phyloP scores from a whole-genome alignment of 2,797 vertebrate species.

The Ctenopoma kingsleyae region DNA sequence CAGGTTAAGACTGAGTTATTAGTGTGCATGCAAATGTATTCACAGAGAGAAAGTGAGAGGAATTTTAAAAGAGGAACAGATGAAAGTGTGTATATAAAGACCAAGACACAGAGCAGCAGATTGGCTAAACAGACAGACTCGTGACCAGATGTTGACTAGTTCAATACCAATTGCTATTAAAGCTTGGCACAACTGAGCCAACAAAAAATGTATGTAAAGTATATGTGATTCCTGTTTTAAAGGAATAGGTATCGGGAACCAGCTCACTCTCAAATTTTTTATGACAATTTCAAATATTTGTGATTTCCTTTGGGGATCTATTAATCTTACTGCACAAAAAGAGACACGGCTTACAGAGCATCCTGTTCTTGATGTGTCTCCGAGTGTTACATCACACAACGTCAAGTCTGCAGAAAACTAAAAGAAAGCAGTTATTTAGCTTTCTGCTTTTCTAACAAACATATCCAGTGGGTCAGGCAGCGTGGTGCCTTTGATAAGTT shows the following conservation, averaged over 20 bases:
- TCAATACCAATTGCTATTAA: not conserved
- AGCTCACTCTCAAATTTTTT: not conserved
- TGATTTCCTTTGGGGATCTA: not conserved
- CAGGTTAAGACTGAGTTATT: slow-evolving; percentile 40
- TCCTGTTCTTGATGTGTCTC: not conserved
- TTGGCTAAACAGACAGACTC: not conserved
- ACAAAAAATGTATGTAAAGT: not conserved
- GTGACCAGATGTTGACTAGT: slow-evolving; percentile 13
- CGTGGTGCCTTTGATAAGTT: slow-evolving; percentile 24
- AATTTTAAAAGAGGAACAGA: slow-evolving; percentile 12
- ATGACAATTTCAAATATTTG: slow-evolving; percentile 22
- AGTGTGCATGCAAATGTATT: slow-evolving; percentile 26
- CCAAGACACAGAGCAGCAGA: slow-evolving; percentile 8
- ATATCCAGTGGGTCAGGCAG: not conserved
- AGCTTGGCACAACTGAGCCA: not conserved
- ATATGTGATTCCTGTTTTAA: not conserved
- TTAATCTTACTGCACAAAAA: not conserved
- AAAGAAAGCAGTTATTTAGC: not conserved
- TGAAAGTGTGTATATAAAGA: slow-evolving; percentile 17
- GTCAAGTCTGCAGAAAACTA: slow-evolving; percentile 1
- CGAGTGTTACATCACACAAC: too few relatives aligned
- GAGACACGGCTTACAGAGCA: not conserved
- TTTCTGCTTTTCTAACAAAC: not conserved
- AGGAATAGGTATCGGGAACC: not conserved
- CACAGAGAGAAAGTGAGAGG: slow-evolving; percentile 24